Evolutionary conservation across 2,113 vertebrate species (phyloP).

Genomic region (Hymenochirus boettgeri): DNA sequence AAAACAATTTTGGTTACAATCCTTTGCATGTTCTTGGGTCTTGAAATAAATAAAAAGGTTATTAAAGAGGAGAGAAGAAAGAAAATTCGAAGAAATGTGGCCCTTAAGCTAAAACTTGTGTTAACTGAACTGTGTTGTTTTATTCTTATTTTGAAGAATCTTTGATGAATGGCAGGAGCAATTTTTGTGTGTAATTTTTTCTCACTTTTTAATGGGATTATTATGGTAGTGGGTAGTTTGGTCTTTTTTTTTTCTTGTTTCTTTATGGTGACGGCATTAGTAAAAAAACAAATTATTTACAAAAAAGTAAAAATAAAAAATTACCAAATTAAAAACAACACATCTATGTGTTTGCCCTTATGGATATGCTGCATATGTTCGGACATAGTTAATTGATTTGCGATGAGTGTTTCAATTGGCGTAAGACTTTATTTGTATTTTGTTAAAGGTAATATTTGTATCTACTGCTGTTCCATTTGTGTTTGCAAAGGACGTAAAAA

Average conservation of each 20-base stretch:
- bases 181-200: conserved; percentile 85
- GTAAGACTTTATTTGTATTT: conserved; percentile 79
- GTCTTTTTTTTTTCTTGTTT: conserved; percentile 55
- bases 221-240: conserved; percentile 82
- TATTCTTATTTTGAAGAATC: conserved; percentile 75
- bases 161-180: conserved; percentile 76
- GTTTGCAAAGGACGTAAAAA: conserved; percentile 72
- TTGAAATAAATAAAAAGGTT: conserved; percentile 6
- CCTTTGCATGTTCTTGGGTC: background rate
- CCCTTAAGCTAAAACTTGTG: conserved; percentile 75
- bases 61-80: conserved; percentile 36
- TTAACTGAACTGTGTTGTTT: conserved; percentile 69
- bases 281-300: conserved; percentile 1
- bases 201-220: conserved; percentile 84
- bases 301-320: conserved; percentile 54
- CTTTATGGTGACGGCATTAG: conserved; percentile 71
- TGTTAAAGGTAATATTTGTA: conserved; percentile 81
- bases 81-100: conserved; percentile 61
- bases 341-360: conserved; percentile 72
- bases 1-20: conserved; percentile 60
- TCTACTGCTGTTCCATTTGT: conserved; percentile 82
- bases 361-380: conserved; percentile 83
- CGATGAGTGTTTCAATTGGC: conserved; percentile 72
- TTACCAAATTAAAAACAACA: conserved; percentile 69
- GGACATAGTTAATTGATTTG: conserved; percentile 70